Evolutionary conservation across 2,113 vertebrate species (phyloP), one percentile per base, ranked within the genome.

Genomic region (Callospermophilus lateralis): DNA sequence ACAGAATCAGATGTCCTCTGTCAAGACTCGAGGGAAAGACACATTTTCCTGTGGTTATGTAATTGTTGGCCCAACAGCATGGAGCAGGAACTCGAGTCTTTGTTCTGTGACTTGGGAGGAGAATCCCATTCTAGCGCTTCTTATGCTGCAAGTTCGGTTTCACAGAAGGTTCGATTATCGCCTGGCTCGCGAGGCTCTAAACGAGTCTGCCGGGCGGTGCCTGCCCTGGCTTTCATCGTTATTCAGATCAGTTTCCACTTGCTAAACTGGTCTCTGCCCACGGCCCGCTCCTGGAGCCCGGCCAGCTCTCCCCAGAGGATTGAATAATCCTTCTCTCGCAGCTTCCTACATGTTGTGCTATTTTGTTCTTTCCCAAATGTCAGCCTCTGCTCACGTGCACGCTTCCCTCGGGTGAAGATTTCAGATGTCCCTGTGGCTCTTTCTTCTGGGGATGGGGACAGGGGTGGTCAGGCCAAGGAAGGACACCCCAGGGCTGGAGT

Each of bases 311-410:
- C 89, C 77, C 95, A 92, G 11, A 97, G 77, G 90, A 94, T 96
- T 96, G 97, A 98, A 88, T 96, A 92, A 96, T 89, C 95, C 73
- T 96, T 95, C 7, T 48, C 95, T 97, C 94, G n/a, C 94, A 34
- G n/a, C 67, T 97, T 97, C 93, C 72, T 96, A 76, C 8, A 0
- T 97, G 96, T 90, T 97, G 74, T 91, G 63, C 76, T 39, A 94
- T 97, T 97, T 97, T 96, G 84, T 20, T 67, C 85, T 97, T 76
- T 89, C 96, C 87, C 93, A 97, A 95, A 91, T 97, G 89, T 96
- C 81, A 84, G 15, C 94, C 93, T 98, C 51, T 89, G 22, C 24
- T 96, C 93, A 76, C 32, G 95, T 22, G 45, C 90, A 58, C n/a
- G 2, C 48, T 81, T 94, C 89, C 61, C 42, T 3, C 0, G 58